A percentile compares a stretch with the other conserved stretches of the same genome.
Evolutionary conservation across 1,140 invertebrate species (phyloP).

Genomic region (Monochamus saltuarius): DNA sequence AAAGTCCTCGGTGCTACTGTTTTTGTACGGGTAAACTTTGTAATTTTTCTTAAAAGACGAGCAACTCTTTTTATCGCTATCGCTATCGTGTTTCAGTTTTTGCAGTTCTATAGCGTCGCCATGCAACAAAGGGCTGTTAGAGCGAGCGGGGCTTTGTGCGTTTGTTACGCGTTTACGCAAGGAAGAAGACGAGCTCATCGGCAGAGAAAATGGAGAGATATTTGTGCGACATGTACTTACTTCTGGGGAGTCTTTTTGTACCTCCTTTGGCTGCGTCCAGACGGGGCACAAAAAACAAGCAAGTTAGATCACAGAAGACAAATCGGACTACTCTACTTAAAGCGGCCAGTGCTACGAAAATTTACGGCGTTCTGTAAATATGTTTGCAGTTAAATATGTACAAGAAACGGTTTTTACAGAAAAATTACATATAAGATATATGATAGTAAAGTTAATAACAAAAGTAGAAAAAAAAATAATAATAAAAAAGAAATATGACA

Average conservation of each 20-base stretch:
- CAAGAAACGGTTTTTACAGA: too few species aligned
- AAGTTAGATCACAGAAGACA: constrained; percentile 24
- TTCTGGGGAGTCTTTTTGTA: constrained; percentile 54
- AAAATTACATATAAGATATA: too few species aligned
- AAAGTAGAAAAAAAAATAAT: too few species aligned
- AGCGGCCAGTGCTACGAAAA: too few species aligned
- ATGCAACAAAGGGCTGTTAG: constrained; percentile 14
- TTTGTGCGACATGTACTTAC: constrained; percentile 54
- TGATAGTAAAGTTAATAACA: too few species aligned
- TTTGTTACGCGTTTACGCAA: constrained; percentile 40
- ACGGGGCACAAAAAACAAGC: constrained; percentile 32
- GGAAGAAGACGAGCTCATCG: constrained; percentile 24
- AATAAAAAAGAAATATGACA: too few species aligned
- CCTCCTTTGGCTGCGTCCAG: constrained; percentile 55
- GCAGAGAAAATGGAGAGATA: constrained; percentile 31
- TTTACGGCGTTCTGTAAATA: too few species aligned
- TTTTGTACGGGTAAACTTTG: constrained; percentile 34
- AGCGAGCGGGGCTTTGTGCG: constrained; percentile 14
- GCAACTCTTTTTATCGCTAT: constrained; percentile 16
- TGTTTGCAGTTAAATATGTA: too few species aligned
- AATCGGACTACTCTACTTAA: too few species aligned
- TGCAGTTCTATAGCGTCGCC: constrained; percentile 30
- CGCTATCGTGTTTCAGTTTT: constrained; percentile 19
- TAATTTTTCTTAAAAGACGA: constrained; percentile 24
- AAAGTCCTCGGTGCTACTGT: constrained; percentile 36